Conservation (phyloP, 2,797 vertebrate species). For the Taeniopygia guttata region DNA sequence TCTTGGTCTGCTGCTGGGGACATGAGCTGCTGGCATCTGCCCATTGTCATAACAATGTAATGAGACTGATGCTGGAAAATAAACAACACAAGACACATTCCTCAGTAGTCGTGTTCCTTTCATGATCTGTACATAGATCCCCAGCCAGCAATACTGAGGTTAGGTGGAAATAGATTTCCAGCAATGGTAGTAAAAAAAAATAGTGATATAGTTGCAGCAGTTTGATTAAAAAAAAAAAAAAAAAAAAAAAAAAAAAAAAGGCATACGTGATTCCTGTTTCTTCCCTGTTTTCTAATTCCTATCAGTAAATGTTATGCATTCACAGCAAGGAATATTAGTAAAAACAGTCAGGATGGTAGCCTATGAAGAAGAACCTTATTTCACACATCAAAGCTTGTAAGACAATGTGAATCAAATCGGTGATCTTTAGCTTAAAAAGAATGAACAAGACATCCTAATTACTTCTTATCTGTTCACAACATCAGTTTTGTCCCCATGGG, state of each 20-base stretch:
- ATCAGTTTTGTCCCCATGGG: not conserved
- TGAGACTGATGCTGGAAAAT: not conserved
- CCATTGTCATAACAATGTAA: not conserved
- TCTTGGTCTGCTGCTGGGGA: not conserved
- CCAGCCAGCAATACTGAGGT: not conserved
- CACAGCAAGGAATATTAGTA: not conserved
- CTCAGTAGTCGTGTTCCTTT: not conserved
- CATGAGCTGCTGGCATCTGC: not conserved
- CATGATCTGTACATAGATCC: not conserved
- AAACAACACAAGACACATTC: not conserved
- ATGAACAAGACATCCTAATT: not conserved
- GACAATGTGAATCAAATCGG: not conserved
- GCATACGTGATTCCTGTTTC: not conserved
- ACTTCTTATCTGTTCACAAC: not conserved
- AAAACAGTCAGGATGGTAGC: not conserved
- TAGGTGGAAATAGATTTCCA: not conserved
- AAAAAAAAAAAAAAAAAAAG: not conserved
- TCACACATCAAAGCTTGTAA: conserved; percentile 31
- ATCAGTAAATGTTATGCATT: not conserved
- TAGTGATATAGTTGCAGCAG: not conserved
- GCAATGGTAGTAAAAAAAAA: not conserved
- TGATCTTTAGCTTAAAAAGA: conserved; percentile 6
- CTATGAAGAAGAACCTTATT: not conserved
- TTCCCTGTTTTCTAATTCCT: not conserved
- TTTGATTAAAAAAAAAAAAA: too few species aligned